Evolutionary conservation across 2,888 invertebrate species (phyloP).

Genomic region (Brachyptera putata): DNA sequence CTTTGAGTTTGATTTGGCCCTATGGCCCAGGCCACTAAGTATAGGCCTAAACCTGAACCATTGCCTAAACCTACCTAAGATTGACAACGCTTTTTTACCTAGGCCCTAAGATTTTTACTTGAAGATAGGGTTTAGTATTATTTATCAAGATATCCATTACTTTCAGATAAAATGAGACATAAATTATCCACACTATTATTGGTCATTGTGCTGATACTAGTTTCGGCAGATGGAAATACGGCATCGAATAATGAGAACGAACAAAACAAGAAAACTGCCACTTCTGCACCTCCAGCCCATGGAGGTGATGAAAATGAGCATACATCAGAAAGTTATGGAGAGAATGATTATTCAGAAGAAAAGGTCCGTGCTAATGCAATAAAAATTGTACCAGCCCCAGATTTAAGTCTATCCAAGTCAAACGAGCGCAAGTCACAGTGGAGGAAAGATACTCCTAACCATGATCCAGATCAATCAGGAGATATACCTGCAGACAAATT

Average conservation of each 20-base stretch:
- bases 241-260: neutral
- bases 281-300: neutral
- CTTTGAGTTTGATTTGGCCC: too few species aligned
- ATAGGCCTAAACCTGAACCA: too few species aligned
- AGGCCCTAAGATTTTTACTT: too few species aligned
- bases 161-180: constrained; percentile 30
- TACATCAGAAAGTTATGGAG: constrained; percentile 43
- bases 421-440: constrained; percentile 37
- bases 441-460: constrained; percentile 17
- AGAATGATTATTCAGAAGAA: constrained; percentile 36
- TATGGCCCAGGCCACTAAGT: too few species aligned
- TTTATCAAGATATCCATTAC: too few species aligned
- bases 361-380: constrained; percentile 25
- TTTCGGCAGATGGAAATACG: constrained; percentile 5
- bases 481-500: neutral
- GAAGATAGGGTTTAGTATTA: too few species aligned
- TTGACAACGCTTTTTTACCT: too few species aligned
- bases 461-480: neutral
- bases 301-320: constrained; percentile 37
- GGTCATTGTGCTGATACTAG: constrained; percentile 9
- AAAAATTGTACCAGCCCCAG: constrained; percentile 41
- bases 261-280: neutral
- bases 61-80: too few species aligned
- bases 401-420: constrained; percentile 45
- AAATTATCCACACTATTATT: constrained; percentile 21